These are phyloP conservation scores for Sylvicola fuscatus DNA, from an alignment of 2,888 invertebrate genomes.

Conservation along the genomic window DNA sequence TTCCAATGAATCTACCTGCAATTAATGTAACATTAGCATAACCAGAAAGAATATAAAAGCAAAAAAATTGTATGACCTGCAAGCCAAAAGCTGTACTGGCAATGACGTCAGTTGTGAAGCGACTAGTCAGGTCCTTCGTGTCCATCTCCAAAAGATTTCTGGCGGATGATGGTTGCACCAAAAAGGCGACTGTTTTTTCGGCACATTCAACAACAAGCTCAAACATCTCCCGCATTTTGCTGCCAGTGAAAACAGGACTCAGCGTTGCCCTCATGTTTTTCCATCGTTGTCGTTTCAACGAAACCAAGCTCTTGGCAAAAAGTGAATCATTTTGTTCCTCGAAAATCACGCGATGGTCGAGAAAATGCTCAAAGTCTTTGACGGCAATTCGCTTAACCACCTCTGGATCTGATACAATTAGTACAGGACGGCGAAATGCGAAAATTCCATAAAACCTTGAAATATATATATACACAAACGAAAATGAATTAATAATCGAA, in stretches of 20 bases:
- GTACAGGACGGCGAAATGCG: slow-evolving; percentile 23
- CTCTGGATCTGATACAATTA: slow-evolving; percentile 32
- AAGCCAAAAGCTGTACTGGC: background rate
- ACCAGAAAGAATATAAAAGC: no score
- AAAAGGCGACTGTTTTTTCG: background rate
- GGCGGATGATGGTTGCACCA: background rate
- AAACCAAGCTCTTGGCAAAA: slow-evolving; percentile 28
- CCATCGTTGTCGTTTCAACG: slow-evolving; percentile 25
- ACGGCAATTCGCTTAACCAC: slow-evolving; percentile 31
- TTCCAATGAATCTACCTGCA: background rate
- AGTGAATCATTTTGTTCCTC: slow-evolving; percentile 25
- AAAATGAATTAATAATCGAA: background rate
- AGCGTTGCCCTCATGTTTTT: slow-evolving; percentile 25
- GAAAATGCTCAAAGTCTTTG: slow-evolving; percentile 35
- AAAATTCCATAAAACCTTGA: slow-evolving; percentile 29
- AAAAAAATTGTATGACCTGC: no score
- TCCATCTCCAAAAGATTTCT: background rate
- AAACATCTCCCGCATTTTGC: slow-evolving; percentile 25
- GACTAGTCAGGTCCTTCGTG: background rate
- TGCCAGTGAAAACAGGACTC: slow-evolving; percentile 26
- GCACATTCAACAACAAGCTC: background rate
- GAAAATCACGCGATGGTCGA: slow-evolving; percentile 26
- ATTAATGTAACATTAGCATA: no score
- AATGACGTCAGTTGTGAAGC: background rate
- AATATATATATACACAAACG: no score